These are phyloP conservation scores for Oppia nitens DNA, from an alignment of 1,140 invertebrate species.

Conservation along the genomic window DNA sequence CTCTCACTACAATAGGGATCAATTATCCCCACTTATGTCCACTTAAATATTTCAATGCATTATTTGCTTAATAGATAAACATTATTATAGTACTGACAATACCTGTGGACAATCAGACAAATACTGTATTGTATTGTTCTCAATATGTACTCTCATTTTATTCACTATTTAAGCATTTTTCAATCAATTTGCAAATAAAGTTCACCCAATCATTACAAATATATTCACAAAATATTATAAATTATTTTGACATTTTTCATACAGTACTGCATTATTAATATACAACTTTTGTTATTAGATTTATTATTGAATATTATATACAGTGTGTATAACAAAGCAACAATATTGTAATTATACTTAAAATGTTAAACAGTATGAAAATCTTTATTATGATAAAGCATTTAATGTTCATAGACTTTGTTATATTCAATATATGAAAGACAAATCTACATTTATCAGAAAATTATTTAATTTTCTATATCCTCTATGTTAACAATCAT, in stretches of 20 bases:
- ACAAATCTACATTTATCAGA: no score
- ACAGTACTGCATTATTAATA: not conserved
- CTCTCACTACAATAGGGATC: not conserved
- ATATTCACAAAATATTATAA: not conserved
- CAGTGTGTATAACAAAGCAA: no score
- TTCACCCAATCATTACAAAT: not conserved
- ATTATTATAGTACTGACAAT: not conserved
- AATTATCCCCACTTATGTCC: not conserved
- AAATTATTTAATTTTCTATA: no score
- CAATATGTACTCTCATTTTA: not conserved
- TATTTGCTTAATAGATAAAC: not conserved
- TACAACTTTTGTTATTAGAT: not conserved
- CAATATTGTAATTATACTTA: no score
- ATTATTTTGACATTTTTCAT: not conserved
- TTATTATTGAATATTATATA: no score
- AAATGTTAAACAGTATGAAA: no score
- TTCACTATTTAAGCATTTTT: not conserved
- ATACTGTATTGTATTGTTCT: no score
- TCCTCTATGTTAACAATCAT: no score
- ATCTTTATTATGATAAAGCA: no score
- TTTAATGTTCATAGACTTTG: no score
- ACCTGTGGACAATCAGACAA: not conserved
- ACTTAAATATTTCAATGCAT: not conserved
- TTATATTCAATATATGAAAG: no score
- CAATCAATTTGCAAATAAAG: not conserved